These are phyloP conservation scores for Gallinago paraguaiae DNA, from an alignment of 2,113 vertebrate species.

Conservation along the genomic window DNA sequence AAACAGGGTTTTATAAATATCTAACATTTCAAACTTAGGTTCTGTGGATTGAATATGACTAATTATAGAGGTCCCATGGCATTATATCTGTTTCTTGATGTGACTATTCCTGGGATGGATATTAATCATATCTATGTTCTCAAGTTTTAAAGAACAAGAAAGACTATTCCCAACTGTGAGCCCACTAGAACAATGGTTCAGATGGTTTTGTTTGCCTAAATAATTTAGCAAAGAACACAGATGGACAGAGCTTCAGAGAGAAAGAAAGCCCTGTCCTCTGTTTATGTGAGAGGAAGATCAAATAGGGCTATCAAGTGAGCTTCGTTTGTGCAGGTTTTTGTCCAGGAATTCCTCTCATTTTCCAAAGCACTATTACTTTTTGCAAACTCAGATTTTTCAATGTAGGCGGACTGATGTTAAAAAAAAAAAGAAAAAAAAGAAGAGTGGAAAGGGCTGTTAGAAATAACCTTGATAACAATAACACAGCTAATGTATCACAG, in stretches of 20 bases:
- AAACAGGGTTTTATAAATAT: not conserved
- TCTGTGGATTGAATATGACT: not conserved
- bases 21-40: not conserved
- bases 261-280: not conserved
- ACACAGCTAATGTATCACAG: not conserved
- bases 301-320: not conserved
- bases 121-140: not conserved
- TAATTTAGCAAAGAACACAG: not conserved
- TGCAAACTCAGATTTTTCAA: not conserved
- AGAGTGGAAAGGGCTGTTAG: not conserved
- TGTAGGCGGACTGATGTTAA: not conserved
- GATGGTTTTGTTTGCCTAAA: not conserved
- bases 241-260: not conserved
- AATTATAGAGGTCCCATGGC: not conserved
- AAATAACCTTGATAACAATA: not conserved
- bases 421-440: too few relatives aligned
- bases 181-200: not conserved
- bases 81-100: not conserved
- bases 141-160: not conserved
- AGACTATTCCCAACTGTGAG: not conserved
- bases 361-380: not conserved
- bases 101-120: not conserved
- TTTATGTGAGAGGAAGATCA: not conserved
- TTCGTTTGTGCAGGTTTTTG: not conserved
- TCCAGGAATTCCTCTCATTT: not conserved